phyloP scores from a whole-genome alignment of 2,888 invertebrate genomes.

The Apeira syringaria region DNA sequence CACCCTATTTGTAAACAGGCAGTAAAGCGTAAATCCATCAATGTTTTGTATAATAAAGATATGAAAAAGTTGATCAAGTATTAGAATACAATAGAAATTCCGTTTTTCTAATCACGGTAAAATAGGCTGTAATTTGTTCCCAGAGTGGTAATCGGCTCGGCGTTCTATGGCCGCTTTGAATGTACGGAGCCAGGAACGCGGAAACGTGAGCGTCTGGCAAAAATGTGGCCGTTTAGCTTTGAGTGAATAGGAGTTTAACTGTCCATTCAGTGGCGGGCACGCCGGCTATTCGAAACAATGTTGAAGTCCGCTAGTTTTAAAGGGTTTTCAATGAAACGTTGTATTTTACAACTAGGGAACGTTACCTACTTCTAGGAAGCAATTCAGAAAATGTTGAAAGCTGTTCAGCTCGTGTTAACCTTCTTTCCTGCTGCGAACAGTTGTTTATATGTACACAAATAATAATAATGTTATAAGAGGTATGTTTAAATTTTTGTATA shows the following conservation, averaged over 20 bases:
- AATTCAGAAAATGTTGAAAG: background rate
- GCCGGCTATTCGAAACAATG: slow-evolving; percentile 64
- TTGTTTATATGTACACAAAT: no score
- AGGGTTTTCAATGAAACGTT: slow-evolving; percentile 48
- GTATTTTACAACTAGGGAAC: slow-evolving; percentile 8
- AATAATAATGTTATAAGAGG: no score
- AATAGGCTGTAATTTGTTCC: slow-evolving; percentile 32
- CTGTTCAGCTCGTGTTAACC: no score
- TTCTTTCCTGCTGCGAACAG: no score
- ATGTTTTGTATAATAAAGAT: background rate
- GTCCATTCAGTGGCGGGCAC: slow-evolving; percentile 63
- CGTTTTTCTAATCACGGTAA: slow-evolving; percentile 10
- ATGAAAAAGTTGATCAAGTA: background rate
- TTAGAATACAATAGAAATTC: background rate
- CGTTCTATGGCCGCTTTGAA: slow-evolving; percentile 31
- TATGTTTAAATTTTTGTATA: no score
- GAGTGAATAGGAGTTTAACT: slow-evolving; percentile 72
- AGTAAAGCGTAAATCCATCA: background rate
- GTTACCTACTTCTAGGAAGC: slow-evolving; percentile 3
- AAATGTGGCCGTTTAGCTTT: slow-evolving; percentile 63
- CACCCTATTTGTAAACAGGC: background rate
- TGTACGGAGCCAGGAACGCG: slow-evolving; percentile 55
- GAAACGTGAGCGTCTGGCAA: slow-evolving; percentile 61
- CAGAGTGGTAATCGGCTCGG: slow-evolving; percentile 29
- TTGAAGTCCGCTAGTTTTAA: slow-evolving; percentile 40